Percentiles rank a stretch among this genome's conserved stretches.
phyloP scores from a whole-genome alignment of 2,113 vertebrate species.

The Chaetura pelagica region DNA sequence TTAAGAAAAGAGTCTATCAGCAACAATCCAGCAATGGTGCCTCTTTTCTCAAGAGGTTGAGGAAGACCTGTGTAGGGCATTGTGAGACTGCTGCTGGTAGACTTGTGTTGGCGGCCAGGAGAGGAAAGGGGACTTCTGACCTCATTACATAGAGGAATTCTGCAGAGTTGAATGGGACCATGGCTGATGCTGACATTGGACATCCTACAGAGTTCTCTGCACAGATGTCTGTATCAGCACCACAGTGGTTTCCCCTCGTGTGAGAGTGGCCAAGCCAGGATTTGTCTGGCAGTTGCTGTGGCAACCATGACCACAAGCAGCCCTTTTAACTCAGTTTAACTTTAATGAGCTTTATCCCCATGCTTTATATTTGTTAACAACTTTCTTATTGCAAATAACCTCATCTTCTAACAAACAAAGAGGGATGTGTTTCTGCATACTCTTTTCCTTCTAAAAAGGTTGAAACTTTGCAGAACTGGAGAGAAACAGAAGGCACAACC shows the following conservation, averaged over 20 bases:
- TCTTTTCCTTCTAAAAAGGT: not conserved
- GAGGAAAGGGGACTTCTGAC: not conserved
- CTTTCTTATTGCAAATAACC: not conserved
- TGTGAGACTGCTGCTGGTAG: not conserved
- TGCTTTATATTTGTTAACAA: not conserved
- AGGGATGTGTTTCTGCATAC: not conserved
- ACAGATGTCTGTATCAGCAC: not conserved
- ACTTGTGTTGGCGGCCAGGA: not conserved
- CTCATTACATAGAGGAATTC: not conserved
- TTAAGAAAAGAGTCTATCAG: not conserved
- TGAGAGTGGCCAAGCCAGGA: not conserved
- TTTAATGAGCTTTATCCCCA: not conserved
- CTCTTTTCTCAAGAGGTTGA: not conserved
- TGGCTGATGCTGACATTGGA: not conserved
- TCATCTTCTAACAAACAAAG: not conserved
- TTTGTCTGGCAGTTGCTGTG: not conserved
- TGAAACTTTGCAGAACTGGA: not conserved
- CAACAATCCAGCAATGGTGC: not conserved
- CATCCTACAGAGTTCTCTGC: not conserved
- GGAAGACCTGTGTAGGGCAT: not conserved
- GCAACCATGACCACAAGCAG: not conserved
- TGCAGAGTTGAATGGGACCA: not conserved
- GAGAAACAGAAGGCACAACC: not conserved
- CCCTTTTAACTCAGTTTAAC: not conserved
- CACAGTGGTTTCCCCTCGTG: not conserved